Percentiles rank a stretch among this genome's conserved stretches.
Conservation (phyloP, 2,797 vertebrate species). For the Zalophus californianus region DNA sequence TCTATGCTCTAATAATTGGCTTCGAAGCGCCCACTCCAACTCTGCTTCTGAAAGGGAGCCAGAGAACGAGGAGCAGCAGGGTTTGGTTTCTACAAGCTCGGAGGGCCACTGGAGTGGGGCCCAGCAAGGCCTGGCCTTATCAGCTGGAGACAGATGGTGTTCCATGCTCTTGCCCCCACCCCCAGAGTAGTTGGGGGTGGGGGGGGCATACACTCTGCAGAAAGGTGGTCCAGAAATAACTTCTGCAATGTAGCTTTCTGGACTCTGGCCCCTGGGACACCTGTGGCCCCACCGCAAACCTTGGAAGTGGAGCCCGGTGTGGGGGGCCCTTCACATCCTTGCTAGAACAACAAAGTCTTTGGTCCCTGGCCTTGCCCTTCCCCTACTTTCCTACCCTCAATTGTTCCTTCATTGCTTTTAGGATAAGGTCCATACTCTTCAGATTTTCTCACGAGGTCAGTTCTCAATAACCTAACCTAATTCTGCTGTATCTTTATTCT, state of each 20-base stretch:
- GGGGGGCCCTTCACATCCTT: background rate
- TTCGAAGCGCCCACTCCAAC: background rate
- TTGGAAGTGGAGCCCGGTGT: background rate
- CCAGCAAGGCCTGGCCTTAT: rapidly evolving
- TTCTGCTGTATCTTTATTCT: background rate
- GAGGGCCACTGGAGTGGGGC: background rate
- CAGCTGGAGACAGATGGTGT: background rate
- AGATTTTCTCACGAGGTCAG: background rate
- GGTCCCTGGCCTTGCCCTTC: background rate
- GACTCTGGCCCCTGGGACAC: background rate
- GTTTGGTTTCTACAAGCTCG: background rate
- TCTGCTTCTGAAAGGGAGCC: background rate
- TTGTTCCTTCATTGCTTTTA: background rate
- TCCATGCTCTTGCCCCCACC: background rate
- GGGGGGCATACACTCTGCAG: background rate
- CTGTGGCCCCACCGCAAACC: background rate
- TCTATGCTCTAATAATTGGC: background rate
- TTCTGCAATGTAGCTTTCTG: background rate
- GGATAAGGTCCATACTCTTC: background rate
- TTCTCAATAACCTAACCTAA: background rate
- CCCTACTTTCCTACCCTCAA: background rate
- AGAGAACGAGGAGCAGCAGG: background rate
- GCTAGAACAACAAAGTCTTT: background rate
- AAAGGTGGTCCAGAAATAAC: background rate
- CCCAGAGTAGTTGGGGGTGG: rapidly evolving